Evolutionary conservation across 2,113 vertebrate genomes (phyloP).

Genomic region (Chelonoidis abingdonii): DNA sequence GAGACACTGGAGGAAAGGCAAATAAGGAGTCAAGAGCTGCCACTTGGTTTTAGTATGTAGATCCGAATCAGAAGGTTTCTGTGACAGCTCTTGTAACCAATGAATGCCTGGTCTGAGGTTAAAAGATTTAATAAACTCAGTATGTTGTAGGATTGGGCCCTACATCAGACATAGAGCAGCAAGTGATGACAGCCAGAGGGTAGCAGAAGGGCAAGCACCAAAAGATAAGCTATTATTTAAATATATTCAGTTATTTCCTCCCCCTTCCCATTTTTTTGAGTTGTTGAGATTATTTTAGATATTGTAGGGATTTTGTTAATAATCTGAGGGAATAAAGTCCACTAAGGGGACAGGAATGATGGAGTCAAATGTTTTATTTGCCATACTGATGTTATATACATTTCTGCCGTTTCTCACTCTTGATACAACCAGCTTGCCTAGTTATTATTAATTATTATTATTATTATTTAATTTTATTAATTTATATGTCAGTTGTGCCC

Average conservation of each 20-base stretch:
- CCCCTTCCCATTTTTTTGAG: not conserved
- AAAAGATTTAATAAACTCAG: not conserved
- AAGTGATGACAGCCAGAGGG: not conserved
- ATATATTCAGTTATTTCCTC: rapidly evolving
- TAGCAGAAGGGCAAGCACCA: not conserved
- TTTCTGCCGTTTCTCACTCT: not conserved
- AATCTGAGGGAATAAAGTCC: not conserved
- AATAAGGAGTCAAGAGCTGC: not conserved
- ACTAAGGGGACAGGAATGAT: not conserved
- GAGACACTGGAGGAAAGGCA: not conserved
- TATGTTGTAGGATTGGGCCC: not conserved
- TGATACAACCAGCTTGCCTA: not conserved
- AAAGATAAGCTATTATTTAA: not conserved
- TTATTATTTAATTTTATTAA: not conserved
- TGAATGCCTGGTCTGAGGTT: not conserved
- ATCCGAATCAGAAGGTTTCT: not conserved
- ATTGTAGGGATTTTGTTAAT: not conserved
- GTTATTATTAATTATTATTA: not conserved
- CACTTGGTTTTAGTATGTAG: rapidly evolving
- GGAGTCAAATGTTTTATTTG: rapidly evolving
- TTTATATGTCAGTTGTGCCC: not conserved
- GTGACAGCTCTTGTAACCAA: not conserved
- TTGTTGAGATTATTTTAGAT: not conserved
- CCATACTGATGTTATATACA: rapidly evolving
- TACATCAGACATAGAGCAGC: not conserved